Base-by-base conservation (phyloP, 2,888 invertebrate species). In the Dryobotodes eremita region DNA sequence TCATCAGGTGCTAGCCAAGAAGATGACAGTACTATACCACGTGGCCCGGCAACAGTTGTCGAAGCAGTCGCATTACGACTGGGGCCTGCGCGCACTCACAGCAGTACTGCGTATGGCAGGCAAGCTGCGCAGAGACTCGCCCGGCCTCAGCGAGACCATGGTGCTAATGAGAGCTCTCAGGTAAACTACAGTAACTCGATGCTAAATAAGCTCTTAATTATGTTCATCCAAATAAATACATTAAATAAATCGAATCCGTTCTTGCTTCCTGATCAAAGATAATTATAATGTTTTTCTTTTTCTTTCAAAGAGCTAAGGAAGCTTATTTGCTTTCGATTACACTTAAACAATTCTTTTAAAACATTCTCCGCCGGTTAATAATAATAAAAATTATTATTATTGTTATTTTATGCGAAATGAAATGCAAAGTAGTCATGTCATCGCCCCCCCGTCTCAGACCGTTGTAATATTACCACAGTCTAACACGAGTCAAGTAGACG, bases 1-100 rank as follows among this genome's bases (percentile, higher is more conserved):
- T 46, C 26, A 31, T 17, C 76, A 96, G 96, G 97, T 98, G 8
- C 94, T 99, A 69, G 99, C 99, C 0, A 99, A 99, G 94, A 99
- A 99, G 95, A 99, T 99, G 98, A 99, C 99, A 0, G 98, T 99
- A 1, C 94, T 99, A 20, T 99, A 99, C 94, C 98, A 98, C 90
- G 97, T 99, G 81, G 98, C 99, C 0, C 97, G 98, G 77, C 98
- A 99, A 90, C 99, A 99, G 93, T 96, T 99, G 70, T 99, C 99
- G 1, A 99, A 99, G 92, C 99, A 99, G 93, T 98, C 98, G 36
- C 99, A 99, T 93, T 99, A 99, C 94, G 99, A 99, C 94, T 99
- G 99, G 98, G 99, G 99, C 0, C 95, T 99, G 86, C 97, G 99
- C 75, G 99, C 99, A 6, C 95, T 99, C n/a, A 99, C 99, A 87